Conservation (phyloP, 2,888 invertebrate genomes). For the Hipparchia semele region DNA sequence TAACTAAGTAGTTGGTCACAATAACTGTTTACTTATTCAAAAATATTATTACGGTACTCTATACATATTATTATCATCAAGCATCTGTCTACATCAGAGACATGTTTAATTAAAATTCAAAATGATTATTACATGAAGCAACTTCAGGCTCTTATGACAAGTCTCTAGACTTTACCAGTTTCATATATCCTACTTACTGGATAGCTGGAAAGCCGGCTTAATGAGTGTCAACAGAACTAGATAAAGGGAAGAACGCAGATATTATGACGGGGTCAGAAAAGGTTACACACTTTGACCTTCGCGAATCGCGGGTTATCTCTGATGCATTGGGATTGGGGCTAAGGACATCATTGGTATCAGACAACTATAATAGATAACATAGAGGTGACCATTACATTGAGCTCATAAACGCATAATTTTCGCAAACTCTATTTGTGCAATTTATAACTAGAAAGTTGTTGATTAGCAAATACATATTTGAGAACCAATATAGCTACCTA, state of each 20-base stretch:
- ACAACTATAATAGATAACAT: background rate
- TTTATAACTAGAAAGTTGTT: background rate
- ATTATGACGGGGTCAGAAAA: conserved; percentile 34
- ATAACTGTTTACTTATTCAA: too few species aligned
- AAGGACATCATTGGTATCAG: conserved; percentile 11
- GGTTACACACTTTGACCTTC: conserved; percentile 37
- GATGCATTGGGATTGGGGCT: conserved; percentile 22
- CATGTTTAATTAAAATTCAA: too few species aligned
- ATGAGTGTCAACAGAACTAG: conserved; percentile 28
- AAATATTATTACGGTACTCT: too few species aligned
- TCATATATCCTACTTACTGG: too few species aligned
- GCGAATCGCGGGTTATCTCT: conserved; percentile 28
- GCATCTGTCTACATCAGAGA: too few species aligned
- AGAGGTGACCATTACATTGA: background rate
- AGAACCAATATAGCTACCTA: background rate
- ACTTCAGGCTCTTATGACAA: too few species aligned
- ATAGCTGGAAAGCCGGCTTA: conserved; percentile 6
- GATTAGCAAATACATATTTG: background rate
- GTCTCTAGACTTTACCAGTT: too few species aligned
- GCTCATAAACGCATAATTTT: background rate
- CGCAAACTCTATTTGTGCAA: background rate
- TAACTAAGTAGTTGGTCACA: too few species aligned
- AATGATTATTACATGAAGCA: too few species aligned
- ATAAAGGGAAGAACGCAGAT: conserved; percentile 26
- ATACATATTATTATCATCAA: too few species aligned